A percentile compares a stretch with the other conserved stretches of the same genome.
Evolutionary conservation across 2,888 invertebrate genomes (phyloP).

Genomic region (Myathropa florea): DNA sequence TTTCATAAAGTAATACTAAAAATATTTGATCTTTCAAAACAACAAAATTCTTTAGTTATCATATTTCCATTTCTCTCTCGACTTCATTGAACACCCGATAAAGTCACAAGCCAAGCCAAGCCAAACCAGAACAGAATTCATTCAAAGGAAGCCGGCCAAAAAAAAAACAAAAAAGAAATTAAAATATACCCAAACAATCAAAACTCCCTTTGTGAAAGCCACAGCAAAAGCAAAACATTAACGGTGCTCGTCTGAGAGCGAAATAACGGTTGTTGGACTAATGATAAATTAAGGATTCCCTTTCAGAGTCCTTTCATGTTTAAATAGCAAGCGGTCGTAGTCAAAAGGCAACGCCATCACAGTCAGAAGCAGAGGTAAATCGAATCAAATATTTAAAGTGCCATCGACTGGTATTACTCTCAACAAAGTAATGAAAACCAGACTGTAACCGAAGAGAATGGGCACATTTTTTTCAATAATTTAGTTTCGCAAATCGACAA

Average conservation of each 20-base stretch:
- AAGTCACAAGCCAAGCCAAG: background rate
- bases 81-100: background rate
- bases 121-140: background rate
- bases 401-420: background rate
- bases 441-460: background rate
- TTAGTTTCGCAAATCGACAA: too few species aligned
- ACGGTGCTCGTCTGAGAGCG: background rate
- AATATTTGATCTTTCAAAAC: background rate
- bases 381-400: background rate
- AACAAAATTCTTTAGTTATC: background rate
- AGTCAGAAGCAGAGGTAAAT: background rate
- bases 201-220: background rate
- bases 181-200: background rate
- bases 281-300: constrained; percentile 10
- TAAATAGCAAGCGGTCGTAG: background rate
- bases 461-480: too few species aligned
- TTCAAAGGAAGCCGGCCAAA: background rate
- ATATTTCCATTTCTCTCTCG: background rate
- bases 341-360: background rate
- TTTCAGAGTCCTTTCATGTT: background rate
- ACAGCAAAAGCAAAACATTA: background rate
- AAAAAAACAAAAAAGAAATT: background rate
- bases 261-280: background rate
- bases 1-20: background rate
- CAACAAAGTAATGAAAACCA: background rate